A percentile compares a stretch with the other conserved stretches of the same genome.
These are phyloP conservation scores for Butorides virescens DNA, from an alignment of 2,113 vertebrate species.

Conservation along the genomic window DNA sequence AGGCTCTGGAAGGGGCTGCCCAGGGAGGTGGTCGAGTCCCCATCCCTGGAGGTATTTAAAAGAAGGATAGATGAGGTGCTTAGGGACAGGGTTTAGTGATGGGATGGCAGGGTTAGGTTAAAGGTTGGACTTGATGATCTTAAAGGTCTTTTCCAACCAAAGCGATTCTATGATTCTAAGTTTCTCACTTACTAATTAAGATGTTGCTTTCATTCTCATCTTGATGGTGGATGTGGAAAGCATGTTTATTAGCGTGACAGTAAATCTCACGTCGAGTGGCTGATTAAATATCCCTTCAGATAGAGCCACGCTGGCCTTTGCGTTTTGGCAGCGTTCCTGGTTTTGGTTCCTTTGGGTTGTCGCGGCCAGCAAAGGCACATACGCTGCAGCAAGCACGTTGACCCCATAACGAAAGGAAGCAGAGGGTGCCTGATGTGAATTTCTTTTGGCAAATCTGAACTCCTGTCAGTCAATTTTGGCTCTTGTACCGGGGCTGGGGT, in stretches of 20 bases:
- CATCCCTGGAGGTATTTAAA: no score
- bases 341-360: background rate
- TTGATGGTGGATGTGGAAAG: background rate
- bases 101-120: no score
- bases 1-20: no score
- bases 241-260: background rate
- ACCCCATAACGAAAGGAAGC: background rate
- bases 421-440: background rate
- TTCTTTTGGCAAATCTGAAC: background rate
- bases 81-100: no score
- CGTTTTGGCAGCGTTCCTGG: fast-evolving
- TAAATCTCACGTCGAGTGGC: fast-evolving
- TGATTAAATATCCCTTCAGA: background rate
- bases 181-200: background rate
- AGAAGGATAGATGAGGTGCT: no score
- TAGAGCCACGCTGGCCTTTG: background rate
- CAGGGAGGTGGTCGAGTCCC: no score
- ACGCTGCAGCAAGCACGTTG: background rate
- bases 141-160: no score
- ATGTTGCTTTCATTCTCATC: background rate
- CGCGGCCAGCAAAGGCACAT: fast-evolving
- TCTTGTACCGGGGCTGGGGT: background rate
- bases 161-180: no score
- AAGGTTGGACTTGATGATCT: no score
- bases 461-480: conserved; percentile 1